A percentile compares a stretch with the other conserved stretches of the same genome.
These are phyloP conservation scores for Festucalex cinctus DNA, from an alignment of 2,113 vertebrate genomes.

Conservation along the genomic window DNA sequence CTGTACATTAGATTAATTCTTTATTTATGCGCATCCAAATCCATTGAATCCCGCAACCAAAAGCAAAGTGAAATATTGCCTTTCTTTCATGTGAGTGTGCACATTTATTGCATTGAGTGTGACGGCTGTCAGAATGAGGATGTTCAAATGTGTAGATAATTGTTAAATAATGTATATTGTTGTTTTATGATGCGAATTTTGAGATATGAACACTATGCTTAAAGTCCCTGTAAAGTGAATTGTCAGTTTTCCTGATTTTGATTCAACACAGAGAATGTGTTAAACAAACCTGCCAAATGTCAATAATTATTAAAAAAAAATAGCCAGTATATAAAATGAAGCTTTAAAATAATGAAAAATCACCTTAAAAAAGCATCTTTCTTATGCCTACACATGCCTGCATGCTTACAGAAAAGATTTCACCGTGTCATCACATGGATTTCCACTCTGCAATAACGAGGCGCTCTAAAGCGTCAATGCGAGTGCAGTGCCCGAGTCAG, in stretches of 20 bases:
- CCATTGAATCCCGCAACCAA: slow-evolving; percentile 39
- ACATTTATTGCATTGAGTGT: slow-evolving; percentile 19
- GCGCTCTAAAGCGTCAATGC: too few species aligned
- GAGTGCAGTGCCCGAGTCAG: too few species aligned
- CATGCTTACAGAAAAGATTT: too few species aligned
- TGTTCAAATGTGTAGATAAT: slow-evolving; percentile 25
- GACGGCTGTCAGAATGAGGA: not conserved
- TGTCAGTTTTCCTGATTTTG: not conserved
- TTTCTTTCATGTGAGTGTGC: slow-evolving; percentile 37
- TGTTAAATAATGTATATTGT: slow-evolving; percentile 9
- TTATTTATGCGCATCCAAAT: slow-evolving; percentile 19
- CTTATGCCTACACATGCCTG: too few species aligned
- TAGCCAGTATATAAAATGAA: too few species aligned
- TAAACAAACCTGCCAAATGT: too few species aligned
- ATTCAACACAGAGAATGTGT: too few species aligned
- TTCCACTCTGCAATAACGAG: too few species aligned
- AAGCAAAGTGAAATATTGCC: slow-evolving; percentile 31
- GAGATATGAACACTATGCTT: not conserved
- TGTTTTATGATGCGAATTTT: slow-evolving; percentile 25
- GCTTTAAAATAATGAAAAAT: too few species aligned
- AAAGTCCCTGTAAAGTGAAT: not conserved
- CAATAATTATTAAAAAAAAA: not conserved
- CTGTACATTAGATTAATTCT: slow-evolving; percentile 30
- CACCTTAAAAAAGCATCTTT: too few species aligned
- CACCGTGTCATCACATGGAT: too few species aligned